Evolutionary conservation across 2,888 invertebrate species (phyloP).

Genomic region (Cistogaster globosa): DNA sequence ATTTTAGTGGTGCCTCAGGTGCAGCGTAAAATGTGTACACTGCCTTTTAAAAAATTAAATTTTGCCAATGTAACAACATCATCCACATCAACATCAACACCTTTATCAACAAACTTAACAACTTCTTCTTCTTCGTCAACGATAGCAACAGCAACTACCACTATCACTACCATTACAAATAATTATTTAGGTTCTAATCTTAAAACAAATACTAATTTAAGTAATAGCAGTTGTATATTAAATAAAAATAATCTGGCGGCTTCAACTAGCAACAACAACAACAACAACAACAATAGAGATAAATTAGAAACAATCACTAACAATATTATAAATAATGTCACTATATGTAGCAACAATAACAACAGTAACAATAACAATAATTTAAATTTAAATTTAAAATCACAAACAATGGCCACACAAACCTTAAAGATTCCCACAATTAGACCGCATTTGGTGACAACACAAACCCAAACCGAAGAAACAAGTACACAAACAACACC

Average conservation of each 20-base stretch:
- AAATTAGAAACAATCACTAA: conserved; percentile 62
- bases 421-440: conserved; percentile 73
- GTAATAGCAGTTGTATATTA: conserved; percentile 55
- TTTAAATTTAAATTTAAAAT: conserved; percentile 46
- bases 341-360: conserved; percentile 65
- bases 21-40: conserved; percentile 64
- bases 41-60: conserved; percentile 72
- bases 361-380: conserved; percentile 46
- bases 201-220: conserved; percentile 67
- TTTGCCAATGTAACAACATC: conserved; percentile 64
- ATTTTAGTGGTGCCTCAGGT: conserved; percentile 71
- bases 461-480: conserved; percentile 82
- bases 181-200: conserved; percentile 65
- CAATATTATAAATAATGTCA: conserved; percentile 73
- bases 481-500: conserved; percentile 49
- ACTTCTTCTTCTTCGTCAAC: conserved; percentile 48
- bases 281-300: background rate
- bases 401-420: conserved; percentile 73
- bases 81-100: conserved; percentile 30
- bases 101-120: conserved; percentile 51
- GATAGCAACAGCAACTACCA: conserved; percentile 28
- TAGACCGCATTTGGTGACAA: conserved; percentile 78
- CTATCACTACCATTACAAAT: conserved; percentile 60
- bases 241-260: conserved; percentile 62
- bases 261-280: conserved; percentile 40